These are phyloP conservation scores for Malurus cyaneus DNA, from an alignment of 2,113 vertebrate genomes.

Conservation along the genomic window DNA sequence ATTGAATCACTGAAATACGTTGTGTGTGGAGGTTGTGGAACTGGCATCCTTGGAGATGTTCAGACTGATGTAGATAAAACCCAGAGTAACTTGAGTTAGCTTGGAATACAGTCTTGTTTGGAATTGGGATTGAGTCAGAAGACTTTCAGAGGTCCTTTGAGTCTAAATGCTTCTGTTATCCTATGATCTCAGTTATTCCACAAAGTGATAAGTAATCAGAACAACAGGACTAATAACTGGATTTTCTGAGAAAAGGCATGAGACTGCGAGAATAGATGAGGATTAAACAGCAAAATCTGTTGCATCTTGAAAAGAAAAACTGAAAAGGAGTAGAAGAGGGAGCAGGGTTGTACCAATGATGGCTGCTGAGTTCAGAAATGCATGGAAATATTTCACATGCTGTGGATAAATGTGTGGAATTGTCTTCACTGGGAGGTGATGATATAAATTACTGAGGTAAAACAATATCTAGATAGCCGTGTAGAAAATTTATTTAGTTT, in stretches of 20 bases:
- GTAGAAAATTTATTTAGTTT: not conserved
- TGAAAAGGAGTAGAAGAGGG: not conserved
- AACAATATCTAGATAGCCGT: not conserved
- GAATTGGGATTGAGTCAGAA: not conserved
- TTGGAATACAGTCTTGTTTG: not conserved
- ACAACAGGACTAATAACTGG: not conserved
- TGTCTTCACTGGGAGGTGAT: not conserved
- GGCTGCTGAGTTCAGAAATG: not conserved
- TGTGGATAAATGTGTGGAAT: not conserved
- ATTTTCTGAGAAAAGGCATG: not conserved
- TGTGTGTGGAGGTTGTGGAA: rapidly evolving
- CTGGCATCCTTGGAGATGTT: not conserved
- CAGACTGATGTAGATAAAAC: not conserved
- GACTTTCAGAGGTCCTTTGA: not conserved
- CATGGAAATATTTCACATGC: not conserved
- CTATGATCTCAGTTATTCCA: not conserved
- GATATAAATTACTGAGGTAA: not conserved
- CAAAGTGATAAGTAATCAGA: not conserved
- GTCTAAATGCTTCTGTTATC: not conserved
- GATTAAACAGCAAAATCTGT: not conserved
- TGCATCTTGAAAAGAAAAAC: not conserved
- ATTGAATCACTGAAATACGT: not conserved
- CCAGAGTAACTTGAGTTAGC: not conserved
- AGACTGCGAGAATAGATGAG: not conserved
- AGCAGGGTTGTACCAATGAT: not conserved